Evolutionary conservation across 2,888 invertebrate species (phyloP), one percentile per base, ranked within the genome.

Genomic region (Acanthoscelides obtectus): DNA sequence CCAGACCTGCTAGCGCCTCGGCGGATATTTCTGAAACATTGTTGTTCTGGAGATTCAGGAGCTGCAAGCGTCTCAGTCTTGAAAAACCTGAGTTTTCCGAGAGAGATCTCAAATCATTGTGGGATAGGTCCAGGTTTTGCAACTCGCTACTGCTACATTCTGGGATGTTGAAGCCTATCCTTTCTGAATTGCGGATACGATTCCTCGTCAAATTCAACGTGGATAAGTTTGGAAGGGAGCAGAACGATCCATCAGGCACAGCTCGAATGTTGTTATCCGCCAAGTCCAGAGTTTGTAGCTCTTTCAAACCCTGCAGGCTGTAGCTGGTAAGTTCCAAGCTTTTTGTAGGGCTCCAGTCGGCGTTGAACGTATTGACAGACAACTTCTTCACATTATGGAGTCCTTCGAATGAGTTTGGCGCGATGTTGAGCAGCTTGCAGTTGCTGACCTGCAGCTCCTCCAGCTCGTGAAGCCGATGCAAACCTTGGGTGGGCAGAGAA

Each of bases 191-290:
- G 77, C 91, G 90, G 77, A 97, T 90, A 80, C 93, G 91, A 86
- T 97, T 97, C 77, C 91, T 88, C 69, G 96, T 96, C 81, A 96
- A 88, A 88, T 97, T 96, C 70, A 97, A 87, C 76, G 92, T 89
- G 84, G 94, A 93, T 74, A 96, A 87, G 85, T 93, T 94, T 79
- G 91, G 90, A 82, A 95, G 86, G 67, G 91, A 90, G 86, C 96
- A 96, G 83, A 95, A 93, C 76, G 91, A 90, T 80, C 91, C 92
- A 78, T 93, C 92, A 67, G 95, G 94, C 82, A 96, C 84, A 76
- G 91, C 90, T 79, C 93, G 90, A 77, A 96, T 90, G 87, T 95
- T 95, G 87, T 94, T 96, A 86, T 93, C 91, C 81, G 92, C 91
- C 84, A 96, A 87, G 86, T 95, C 93, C 80, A 96, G 87, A 72